Evolutionary conservation across 2,888 invertebrate genomes (phyloP).

Genomic region (Chrysolina oricalcia): DNA sequence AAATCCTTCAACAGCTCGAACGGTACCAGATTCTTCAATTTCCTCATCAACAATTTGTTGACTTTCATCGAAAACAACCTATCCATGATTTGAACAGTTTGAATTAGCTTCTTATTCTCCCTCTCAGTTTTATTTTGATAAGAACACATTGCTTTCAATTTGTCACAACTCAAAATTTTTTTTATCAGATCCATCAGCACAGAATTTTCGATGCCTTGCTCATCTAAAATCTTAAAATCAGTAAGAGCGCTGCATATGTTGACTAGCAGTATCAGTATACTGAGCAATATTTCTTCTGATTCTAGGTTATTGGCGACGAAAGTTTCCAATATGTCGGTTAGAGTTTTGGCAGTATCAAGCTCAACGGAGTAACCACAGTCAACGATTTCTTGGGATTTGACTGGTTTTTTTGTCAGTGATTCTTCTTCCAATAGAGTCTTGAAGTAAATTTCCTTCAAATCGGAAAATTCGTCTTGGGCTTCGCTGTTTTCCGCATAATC

Average conservation of each 20-base stretch:
- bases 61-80: constrained; percentile 51
- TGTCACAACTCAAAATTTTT: constrained; percentile 29
- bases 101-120: constrained; percentile 47
- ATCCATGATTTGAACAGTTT: constrained; percentile 48
- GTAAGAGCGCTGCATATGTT: constrained; percentile 51
- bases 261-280: constrained; percentile 50
- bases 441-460: constrained; percentile 62
- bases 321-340: constrained; percentile 42
- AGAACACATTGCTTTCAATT: constrained; percentile 14
- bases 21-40: constrained; percentile 54
- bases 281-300: constrained; percentile 45
- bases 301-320: constrained; percentile 43
- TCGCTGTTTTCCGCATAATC: constrained; percentile 28
- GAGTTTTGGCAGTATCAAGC: constrained; percentile 34
- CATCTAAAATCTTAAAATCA: constrained; percentile 48
- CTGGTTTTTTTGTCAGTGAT: constrained; percentile 31
- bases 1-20: constrained; percentile 55
- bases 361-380: constrained; percentile 50
- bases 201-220: constrained; percentile 42
- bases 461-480: constrained; percentile 46
- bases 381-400: constrained; percentile 2
- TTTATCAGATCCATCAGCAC: constrained; percentile 45
- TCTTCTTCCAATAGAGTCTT: constrained; percentile 61
- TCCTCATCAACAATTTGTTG: constrained; percentile 41
- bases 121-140: constrained; percentile 49